These are phyloP conservation scores for Athalia cordata DNA, from an alignment of 2,888 invertebrate genomes.

Conservation along the genomic window DNA sequence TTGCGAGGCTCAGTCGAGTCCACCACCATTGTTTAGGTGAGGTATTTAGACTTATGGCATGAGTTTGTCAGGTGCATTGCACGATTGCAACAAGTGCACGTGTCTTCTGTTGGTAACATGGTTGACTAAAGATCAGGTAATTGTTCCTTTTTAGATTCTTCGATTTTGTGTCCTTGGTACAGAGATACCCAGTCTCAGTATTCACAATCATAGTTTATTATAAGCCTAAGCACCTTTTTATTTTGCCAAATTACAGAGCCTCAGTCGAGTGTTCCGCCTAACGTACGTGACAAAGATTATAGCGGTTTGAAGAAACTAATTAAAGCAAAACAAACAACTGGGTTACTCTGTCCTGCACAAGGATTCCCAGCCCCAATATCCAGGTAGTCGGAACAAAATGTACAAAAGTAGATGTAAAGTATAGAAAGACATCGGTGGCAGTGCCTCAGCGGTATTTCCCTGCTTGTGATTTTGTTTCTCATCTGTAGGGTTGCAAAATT, in stretches of 20 bases:
- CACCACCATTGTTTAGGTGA: slow-evolving; percentile 79
- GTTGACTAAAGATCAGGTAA: slow-evolving; percentile 3
- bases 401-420: background rate
- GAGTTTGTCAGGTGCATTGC: background rate
- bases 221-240: background rate
- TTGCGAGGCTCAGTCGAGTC: slow-evolving; percentile 85
- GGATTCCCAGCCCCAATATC: slow-evolving; percentile 75
- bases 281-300: slow-evolving; percentile 71
- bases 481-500: slow-evolving; percentile 35
- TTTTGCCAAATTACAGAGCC: slow-evolving; percentile 68
- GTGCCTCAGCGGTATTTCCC: slow-evolving; percentile 36
- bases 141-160: background rate
- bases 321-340: slow-evolving; percentile 60
- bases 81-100: background rate
- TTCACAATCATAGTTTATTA: background rate
- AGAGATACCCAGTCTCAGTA: slow-evolving; percentile 40
- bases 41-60: slow-evolving; percentile 59
- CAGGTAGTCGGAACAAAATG: slow-evolving; percentile 70
- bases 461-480: slow-evolving; percentile 15
- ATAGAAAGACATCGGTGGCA: slow-evolving; percentile 38
- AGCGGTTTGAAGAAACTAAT: slow-evolving; percentile 64
- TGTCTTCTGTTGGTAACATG: background rate
- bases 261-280: slow-evolving; percentile 72
- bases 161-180: background rate
- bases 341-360: slow-evolving; percentile 78